Evolutionary conservation across 2,797 vertebrate genomes (phyloP), one percentile per base, ranked within the genome.

Genomic region (Cyprinodon diabolis): DNA sequence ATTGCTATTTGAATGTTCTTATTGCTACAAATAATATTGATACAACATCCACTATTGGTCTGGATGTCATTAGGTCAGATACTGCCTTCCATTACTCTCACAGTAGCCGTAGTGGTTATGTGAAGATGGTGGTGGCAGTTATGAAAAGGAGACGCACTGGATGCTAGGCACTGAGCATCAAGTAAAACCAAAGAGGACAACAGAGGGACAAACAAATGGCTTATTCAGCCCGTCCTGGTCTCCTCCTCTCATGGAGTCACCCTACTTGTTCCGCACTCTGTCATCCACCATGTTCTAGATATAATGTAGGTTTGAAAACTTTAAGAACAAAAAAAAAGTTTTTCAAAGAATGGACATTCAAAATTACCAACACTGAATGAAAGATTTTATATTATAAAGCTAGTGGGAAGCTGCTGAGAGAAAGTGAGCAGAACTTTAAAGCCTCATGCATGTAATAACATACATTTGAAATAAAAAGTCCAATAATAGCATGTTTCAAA

Each of bases 151-250:
- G 76, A 77, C 43, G 83, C 85, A 87, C 86, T 82, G 79, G 77
- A 91, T 13, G 68, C 83, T 79, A 87, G 87, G 90, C 91, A 87
- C 90, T 84, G 35, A 85, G 86, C 82, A 78, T 83, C 70, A 84
- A 84, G 78, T 80, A 71, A 86, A 76, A 70, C 83, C 81, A 74
- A 72, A 74, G 82, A 87, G 80, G 85, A 91, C 89, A 88, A 86
- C 69, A 1, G 73, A 71, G 87, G 63, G 81, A 82, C 77, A 84
- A 92, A 95, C 93, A 94, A 95, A 88, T 43, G 51, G 71, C 84
- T 82, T 87, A 94, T 95, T 95, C 93, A 92, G 81, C 52, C 81
- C 78, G 66, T 82, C 75, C 21, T 40, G 35, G 57, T 76, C 74
- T 76, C 78, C 19, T 72, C 21, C 83, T 5, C 79, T 66, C 77